Evolutionary conservation across 1,140 invertebrate genomes (phyloP), one percentile per base, ranked within the genome.

Genomic region (Solenopsis invicta): DNA sequence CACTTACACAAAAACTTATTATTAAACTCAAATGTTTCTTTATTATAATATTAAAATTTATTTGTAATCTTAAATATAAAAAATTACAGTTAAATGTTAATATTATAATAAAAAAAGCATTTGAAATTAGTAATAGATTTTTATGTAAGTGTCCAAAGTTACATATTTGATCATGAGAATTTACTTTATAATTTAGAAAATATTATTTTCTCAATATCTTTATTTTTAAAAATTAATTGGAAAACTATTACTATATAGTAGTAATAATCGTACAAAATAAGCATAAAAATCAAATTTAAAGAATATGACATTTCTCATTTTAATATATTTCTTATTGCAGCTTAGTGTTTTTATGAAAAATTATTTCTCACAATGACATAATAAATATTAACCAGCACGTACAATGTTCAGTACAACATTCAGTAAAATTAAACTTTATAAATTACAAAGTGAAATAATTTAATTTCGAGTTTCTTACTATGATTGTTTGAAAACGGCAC

Each of bases 401-500:
- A 54, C 0, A 71, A 52, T 52, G n/a, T n/a, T n/a, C n/a, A n/a
- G n/a, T n/a, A n/a, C n/a, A n/a, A n/a, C n/a, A n/a, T n/a, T n/a
- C n/a, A n/a, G 24, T 52, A 72, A 72, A 52, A 41, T 41, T 66
- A 48, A 71, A 71, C 10, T 71, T 48, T 48, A 69, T 50, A 48
- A 18, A 50, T 71, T 29, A 18, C 0, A 62, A 16, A 62, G 34
- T 62, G 29, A 50, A 29, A 50, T 29, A 50, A 71, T 50, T 69
- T 3, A 50, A 34, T 29, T 41, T 66, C n/a, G n/a, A 41, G 18
- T 16, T 50, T 24, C 1, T 45, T 29, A 54, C 50, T 71, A 29
- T 5, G 5, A 54, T 54, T 34, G 52, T 34, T 37, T 72, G 16
- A 50, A 69, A 2, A 10, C 0, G 6, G 0, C 4, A n/a, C n/a